Base-by-base conservation (phyloP, 37 sponge, comb jelly and placozoan genomes). In the Beroe ovata region DNA sequence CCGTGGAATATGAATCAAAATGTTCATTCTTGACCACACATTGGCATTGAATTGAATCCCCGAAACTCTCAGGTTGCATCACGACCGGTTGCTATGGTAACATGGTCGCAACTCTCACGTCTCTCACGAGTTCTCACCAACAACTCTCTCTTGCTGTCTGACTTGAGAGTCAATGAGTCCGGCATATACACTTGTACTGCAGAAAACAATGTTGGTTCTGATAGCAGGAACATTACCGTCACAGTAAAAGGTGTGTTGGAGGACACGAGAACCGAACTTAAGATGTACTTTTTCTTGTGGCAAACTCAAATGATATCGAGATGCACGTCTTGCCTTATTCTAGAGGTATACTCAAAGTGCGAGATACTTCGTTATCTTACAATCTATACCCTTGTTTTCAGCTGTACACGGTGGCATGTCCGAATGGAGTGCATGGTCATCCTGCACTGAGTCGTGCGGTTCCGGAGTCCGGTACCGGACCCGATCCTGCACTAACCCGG, bases 161-260 rank as follows among this genome's bases (percentile, higher is more conserved):
- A 77, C 54, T 26, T 35, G 54, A 77, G n/a, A 26, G 47, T 40
- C 1, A 40, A 42, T 39, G 84, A 77, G 18, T 33, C 84, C 41
- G 84, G 84, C 0, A 42, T 77, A 18, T 77, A 77, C 84, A 77
- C 84, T 1, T 77, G 84, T 40, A 77, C 84, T 77, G 84, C 84
- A 14, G n/a, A 28, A 23, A 77, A 77, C 84, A 77, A 18, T 42
- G 84, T 77, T 11, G 84, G 84, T n/a, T 42, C 47, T 39, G 84
- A 77, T 14, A 77, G 54, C 25, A 77, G n/a, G 28, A 42, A 21
- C 33, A 25, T 77, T 41, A 36, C 33, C 0, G 54, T 77, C 25
- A 36, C 84, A 6, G 84, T 77, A 26, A 39, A 36, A 77, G 71
- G 71, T 69, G 20, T 3, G 71, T 16, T n/a, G n/a, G n/a, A n/a